Evolutionary conservation across 2,888 invertebrate genomes (phyloP).

Genomic region (Plusia festucae): DNA sequence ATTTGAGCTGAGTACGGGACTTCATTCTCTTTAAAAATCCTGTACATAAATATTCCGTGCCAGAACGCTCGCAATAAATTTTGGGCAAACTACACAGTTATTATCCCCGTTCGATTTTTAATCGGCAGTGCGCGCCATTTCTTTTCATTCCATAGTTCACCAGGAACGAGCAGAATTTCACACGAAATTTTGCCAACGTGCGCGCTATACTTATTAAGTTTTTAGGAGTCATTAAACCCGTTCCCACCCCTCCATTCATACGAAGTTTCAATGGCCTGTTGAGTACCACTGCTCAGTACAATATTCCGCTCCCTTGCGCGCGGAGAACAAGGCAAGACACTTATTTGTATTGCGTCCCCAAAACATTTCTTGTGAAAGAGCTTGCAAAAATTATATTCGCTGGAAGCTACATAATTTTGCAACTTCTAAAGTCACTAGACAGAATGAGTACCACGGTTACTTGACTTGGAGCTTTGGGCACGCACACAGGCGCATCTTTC

Average conservation of each 20-base stretch:
- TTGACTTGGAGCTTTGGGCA: slow-evolving; percentile 27
- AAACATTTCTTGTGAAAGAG: slow-evolving; percentile 21
- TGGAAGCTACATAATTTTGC: slow-evolving; percentile 34
- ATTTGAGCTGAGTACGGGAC: slow-evolving; percentile 5
- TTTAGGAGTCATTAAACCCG: slow-evolving; percentile 2
- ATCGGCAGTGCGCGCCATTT: neutral
- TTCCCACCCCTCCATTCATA: slow-evolving; percentile 6
- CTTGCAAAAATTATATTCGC: slow-evolving; percentile 47
- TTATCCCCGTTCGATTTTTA: slow-evolving; percentile 5
- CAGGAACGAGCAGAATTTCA: neutral
- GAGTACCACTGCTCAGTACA: slow-evolving; percentile 13
- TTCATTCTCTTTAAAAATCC: slow-evolving; percentile 7
- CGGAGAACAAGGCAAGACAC: slow-evolving; percentile 15
- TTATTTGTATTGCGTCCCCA: slow-evolving; percentile 34
- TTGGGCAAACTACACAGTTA: slow-evolving; percentile 1
- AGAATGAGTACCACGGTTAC: slow-evolving; percentile 29
- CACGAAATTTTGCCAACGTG: neutral
- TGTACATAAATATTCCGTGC: slow-evolving; percentile 9
- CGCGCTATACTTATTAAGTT: slow-evolving; percentile 7
- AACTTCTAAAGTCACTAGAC: slow-evolving; percentile 37
- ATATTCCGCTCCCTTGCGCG: slow-evolving; percentile 22
- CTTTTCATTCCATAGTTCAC: neutral
- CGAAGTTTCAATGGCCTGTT: slow-evolving; percentile 7
- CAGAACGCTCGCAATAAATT: slow-evolving; percentile 1
- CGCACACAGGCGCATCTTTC: slow-evolving; percentile 13